A percentile compares a stretch with the other conserved stretches of the same genome.
Evolutionary conservation across 1,140 invertebrate genomes (phyloP).

Genomic region (Halictus rubicundus): DNA sequence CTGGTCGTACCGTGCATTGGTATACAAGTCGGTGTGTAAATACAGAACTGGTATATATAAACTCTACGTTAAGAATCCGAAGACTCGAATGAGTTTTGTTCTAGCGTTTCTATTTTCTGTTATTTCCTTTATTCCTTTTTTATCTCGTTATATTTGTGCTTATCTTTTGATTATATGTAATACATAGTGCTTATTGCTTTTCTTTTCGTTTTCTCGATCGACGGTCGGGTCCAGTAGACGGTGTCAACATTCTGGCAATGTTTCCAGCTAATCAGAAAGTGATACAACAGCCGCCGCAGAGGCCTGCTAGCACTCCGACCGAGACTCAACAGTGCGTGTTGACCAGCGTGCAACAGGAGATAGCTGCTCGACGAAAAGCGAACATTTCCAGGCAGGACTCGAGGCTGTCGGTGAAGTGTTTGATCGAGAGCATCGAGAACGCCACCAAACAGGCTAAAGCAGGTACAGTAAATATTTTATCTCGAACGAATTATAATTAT

Average conservation of each 20-base stretch:
- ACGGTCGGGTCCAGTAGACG: background rate
- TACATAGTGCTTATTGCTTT: constrained; percentile 48
- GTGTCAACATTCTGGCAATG: background rate
- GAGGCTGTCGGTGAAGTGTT: constrained; percentile 91
- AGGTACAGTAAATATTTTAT: constrained; percentile 69
- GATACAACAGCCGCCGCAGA: constrained; percentile 60
- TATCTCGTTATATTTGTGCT: constrained; percentile 39
- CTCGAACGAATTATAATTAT: too few relatives aligned
- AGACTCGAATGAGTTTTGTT: background rate
- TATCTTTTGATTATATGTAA: constrained; percentile 50
- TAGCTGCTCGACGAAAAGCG: constrained; percentile 82
- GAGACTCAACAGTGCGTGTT: constrained; percentile 80
- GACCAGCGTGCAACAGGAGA: constrained; percentile 82
- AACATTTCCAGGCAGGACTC: constrained; percentile 87
- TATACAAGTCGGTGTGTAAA: constrained; percentile 25
- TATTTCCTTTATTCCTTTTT: constrained; percentile 10
- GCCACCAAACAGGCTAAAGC: constrained; percentile 91
- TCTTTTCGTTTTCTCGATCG: constrained; percentile 11
- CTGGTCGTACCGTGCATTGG: constrained; percentile 6
- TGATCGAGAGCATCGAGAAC: constrained; percentile 95
- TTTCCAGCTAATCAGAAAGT: constrained; percentile 77
- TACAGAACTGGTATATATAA: background rate
- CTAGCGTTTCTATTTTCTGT: constrained; percentile 7
- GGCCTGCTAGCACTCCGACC: constrained; percentile 73
- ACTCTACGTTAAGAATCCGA: background rate